A percentile compares a stretch with the other conserved stretches of the same genome.
These are phyloP conservation scores for Zaprionus ornatus DNA, from an alignment of 1,140 invertebrate species.

Conservation along the genomic window DNA sequence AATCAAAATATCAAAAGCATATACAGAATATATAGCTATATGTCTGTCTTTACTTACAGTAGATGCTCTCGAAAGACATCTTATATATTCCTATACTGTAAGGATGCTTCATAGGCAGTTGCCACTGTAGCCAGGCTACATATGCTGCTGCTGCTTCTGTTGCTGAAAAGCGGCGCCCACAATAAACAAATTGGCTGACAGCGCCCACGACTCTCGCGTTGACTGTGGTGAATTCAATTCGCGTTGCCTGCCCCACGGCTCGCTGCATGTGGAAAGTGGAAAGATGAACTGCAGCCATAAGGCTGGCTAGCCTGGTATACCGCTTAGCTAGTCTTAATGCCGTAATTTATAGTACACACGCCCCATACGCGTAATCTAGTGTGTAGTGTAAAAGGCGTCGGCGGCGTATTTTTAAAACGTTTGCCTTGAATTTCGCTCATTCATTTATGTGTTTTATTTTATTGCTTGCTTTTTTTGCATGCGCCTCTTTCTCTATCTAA, in stretches of 20 bases:
- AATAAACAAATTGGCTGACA: constrained; percentile 77
- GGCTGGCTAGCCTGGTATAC: neutral
- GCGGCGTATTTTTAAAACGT: constrained; percentile 73
- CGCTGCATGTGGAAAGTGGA: constrained; percentile 44
- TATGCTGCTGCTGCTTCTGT: constrained; percentile 25
- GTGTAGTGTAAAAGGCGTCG: constrained; percentile 52
- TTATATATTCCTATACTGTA: neutral
- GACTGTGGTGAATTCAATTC: constrained; percentile 75
- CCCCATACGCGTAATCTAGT: constrained; percentile 20
- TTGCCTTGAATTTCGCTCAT: constrained; percentile 67
- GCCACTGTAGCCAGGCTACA: constrained; percentile 11
- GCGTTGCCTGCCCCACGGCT: constrained; percentile 54
- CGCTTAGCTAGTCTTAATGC: constrained; percentile 27
- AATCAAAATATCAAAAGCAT: constrained; percentile 30
- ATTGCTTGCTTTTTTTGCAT: constrained; percentile 12
- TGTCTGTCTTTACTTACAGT: neutral
- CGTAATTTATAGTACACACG: constrained; percentile 55
- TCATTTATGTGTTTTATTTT: constrained; percentile 4
- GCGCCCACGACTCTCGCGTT: constrained; percentile 31
- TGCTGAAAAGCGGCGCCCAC: constrained; percentile 59
- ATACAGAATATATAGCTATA: constrained; percentile 19
- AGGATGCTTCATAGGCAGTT: neutral
- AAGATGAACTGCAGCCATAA: constrained; percentile 49
- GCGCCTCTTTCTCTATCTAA: constrained; percentile 31
- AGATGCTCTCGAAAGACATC: neutral